Evolutionary conservation across 2,797 vertebrate species (phyloP), one percentile per base, ranked within the genome.

Genomic region (Euthynnus affinis): DNA sequence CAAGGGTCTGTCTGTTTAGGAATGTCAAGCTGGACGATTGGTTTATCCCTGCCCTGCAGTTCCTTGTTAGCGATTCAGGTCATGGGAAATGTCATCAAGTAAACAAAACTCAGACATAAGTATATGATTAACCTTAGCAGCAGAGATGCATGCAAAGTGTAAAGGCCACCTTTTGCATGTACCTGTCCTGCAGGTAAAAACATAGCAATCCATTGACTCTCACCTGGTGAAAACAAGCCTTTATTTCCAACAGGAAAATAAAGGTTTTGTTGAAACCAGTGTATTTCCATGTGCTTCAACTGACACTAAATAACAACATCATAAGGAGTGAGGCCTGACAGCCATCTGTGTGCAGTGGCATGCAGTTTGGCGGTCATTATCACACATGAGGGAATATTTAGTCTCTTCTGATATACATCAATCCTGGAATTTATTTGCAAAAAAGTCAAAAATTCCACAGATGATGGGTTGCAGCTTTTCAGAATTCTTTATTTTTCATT

Each of bases 401-500:
- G 14, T 71, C 9, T 18, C 10, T 44, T 61, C 55, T 25, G 27
- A 61, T 48, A 10, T 46, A 32, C 46, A 64, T 32, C 49, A 32
- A 59, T 74, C 64, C 61, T 65, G 66, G 59, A 59, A 57, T 62
- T 61, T 40, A 48, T 71, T 71, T 46, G 68, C 18, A 56, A 59
- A 29, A 65, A 69, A 42, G 23, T 64, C 10, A 6, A n/a, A 55
- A 56, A 57, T 63, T 81, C 37, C 59, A 52, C 68, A 44, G 32
- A 76, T 76, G 44, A 70, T 59, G 51, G 18, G 15, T 4, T 32
- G 13, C 56, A 52, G 37, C 63, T 48, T 68, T 52, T 72, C 69
- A 51, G 9, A 61, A 74, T 55, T 80, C 69, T 87, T 82, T 80
- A 64, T 65, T 63, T 74, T 83, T 71, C 17, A 9, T 1, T 61